These are phyloP conservation scores for Agrochola circellaris DNA, from an alignment of 2,888 invertebrate genomes.

Conservation along the genomic window DNA sequence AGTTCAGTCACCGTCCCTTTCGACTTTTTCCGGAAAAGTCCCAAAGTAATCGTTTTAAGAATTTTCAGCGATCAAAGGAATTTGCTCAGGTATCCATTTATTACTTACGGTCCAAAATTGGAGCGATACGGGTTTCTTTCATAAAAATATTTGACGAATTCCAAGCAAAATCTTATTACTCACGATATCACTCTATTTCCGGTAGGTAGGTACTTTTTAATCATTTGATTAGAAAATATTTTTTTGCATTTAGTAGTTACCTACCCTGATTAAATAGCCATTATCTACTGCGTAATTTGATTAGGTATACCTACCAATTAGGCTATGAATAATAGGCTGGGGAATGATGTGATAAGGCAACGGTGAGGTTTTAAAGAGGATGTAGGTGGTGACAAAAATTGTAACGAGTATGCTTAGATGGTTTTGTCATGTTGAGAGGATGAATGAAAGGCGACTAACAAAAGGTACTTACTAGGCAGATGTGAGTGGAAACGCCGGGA, in stretches of 20 bases:
- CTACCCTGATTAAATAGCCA: background rate
- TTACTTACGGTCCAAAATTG: conserved; percentile 9
- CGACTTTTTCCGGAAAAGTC: background rate
- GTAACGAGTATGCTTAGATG: too few species aligned
- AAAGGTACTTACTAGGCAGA: too few species aligned
- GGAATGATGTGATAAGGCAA: too few species aligned
- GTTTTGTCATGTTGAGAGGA: too few species aligned
- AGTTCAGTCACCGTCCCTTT: background rate
- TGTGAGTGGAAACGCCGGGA: too few species aligned
- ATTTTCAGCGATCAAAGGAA: conserved; percentile 12
- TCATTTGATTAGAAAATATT: background rate
- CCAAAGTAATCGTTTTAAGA: conserved; percentile 26
- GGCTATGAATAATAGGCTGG: too few species aligned
- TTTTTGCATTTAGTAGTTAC: background rate
- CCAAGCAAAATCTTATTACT: background rate
- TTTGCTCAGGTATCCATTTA: conserved; percentile 17
- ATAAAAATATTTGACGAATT: conserved; percentile 5
- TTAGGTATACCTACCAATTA: background rate
- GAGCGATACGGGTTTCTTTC: background rate
- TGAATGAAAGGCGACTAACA: too few species aligned
- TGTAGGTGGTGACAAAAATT: too few species aligned
- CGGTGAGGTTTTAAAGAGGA: too few species aligned
- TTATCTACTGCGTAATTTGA: background rate
- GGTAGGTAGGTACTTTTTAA: background rate
- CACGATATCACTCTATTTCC: background rate